Conservation (phyloP, 1,140 invertebrate species). For the Polypedilum pembai region DNA sequence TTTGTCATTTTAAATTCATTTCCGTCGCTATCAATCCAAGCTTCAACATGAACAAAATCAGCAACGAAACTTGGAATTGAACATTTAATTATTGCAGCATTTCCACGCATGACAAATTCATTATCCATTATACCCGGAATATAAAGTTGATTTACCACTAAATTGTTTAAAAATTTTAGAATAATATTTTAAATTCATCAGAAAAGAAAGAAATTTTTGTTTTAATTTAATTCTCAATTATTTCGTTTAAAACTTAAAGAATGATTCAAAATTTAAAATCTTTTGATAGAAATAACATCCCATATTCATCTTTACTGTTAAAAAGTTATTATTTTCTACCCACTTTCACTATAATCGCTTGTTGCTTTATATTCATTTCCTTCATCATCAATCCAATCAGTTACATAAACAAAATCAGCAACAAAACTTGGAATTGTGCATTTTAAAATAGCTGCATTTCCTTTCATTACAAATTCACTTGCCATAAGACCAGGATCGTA, state of each 20-base stretch:
- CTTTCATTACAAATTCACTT: conserved; percentile 68
- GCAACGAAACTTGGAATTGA: conserved; percentile 83
- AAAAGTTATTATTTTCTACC: background rate
- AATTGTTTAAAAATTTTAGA: conserved; percentile 37
- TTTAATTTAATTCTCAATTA: too few relatives aligned
- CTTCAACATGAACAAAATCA: conserved; percentile 82
- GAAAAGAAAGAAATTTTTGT: too few relatives aligned
- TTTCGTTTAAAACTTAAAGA: too few relatives aligned
- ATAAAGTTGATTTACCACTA: conserved; percentile 69
- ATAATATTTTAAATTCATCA: background rate
- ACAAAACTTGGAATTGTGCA: conserved; percentile 75
- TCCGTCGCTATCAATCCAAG: conserved; percentile 75
- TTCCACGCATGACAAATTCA: conserved; percentile 59
- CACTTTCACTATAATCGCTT: background rate
- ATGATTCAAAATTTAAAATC: too few relatives aligned
- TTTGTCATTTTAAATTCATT: conserved; percentile 52
- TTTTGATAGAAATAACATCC: too few relatives aligned
- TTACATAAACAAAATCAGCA: conserved; percentile 69
- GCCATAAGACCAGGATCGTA: conserved; percentile 68
- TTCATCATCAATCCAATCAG: conserved; percentile 57
- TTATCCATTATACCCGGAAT: conserved; percentile 61
- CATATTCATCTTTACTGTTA: too few relatives aligned
- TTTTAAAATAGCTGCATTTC: conserved; percentile 69
- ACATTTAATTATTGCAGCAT: conserved; percentile 60
- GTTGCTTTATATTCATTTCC: conserved; percentile 2